A percentile compares a stretch with the other conserved stretches of the same genome.
phyloP scores from a whole-genome alignment of 2,113 vertebrate species.

The Elephantulus edwardii region DNA sequence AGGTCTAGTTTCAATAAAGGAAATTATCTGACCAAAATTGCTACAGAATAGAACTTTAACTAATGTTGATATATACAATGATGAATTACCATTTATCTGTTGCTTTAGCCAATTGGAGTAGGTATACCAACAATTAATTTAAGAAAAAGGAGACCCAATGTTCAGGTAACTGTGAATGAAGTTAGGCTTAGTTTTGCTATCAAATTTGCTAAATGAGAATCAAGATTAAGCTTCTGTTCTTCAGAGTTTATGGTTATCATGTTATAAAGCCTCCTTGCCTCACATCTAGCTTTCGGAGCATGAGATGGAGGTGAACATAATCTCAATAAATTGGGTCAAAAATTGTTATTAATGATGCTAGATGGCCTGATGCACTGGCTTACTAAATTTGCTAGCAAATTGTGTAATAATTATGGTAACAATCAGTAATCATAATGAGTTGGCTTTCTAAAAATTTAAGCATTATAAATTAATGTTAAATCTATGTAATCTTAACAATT shows the following conservation, averaged over 20 bases:
- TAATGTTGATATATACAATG: slow-evolving; percentile 42
- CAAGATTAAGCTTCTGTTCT: slow-evolving; percentile 78
- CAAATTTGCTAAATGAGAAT: slow-evolving; percentile 76
- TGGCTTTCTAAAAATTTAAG: slow-evolving; percentile 29
- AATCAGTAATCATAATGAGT: slow-evolving; percentile 45
- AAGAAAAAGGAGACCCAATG: slow-evolving; percentile 87
- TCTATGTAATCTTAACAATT: slow-evolving; percentile 3
- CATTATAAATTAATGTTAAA: slow-evolving; percentile 24
- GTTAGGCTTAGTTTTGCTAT: slow-evolving; percentile 72
- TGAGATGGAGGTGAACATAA: slow-evolving; percentile 79
- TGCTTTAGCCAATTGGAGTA: slow-evolving; percentile 89
- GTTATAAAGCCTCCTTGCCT: slow-evolving; percentile 75
- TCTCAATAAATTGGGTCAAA: slow-evolving; percentile 74
- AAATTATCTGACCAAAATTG: not conserved
- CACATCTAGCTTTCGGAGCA: slow-evolving; percentile 82
- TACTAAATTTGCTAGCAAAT: slow-evolving; percentile 76
- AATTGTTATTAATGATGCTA: slow-evolving; percentile 69
- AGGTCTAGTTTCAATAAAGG: not conserved
- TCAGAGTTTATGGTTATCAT: slow-evolving; percentile 65
- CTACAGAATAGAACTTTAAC: not conserved
- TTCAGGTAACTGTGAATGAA: slow-evolving; percentile 86
- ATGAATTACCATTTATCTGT: slow-evolving; percentile 82
- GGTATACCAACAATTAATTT: slow-evolving; percentile 88
- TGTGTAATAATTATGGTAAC: slow-evolving; percentile 53
- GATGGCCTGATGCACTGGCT: slow-evolving; percentile 72